Evolutionary conservation across 2,888 invertebrate species (phyloP), one percentile per base, ranked within the genome.

Genomic region (Sphinx pinastri): DNA sequence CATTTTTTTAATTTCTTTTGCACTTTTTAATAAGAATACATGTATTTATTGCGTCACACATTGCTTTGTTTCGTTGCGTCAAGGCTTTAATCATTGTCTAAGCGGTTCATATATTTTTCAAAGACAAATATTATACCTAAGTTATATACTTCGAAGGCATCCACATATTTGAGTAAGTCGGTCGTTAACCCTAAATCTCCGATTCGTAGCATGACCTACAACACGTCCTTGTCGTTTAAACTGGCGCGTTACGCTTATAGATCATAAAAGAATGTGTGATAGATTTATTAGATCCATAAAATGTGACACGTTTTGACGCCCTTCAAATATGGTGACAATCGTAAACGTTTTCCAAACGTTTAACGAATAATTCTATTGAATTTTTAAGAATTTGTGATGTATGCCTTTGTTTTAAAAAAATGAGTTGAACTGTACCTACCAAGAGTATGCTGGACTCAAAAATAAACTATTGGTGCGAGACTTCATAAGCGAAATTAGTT

Each of bases 201-300:
- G 16, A 16, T 54, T 16, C 16, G 1, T 47, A 10, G 45, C 6
- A 19, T 47, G 63, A 63, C 49, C 47, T 63, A 47, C 47, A 19
- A 49, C 13, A 63, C 63, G 63, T 19, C 19, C 49, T 49, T 19
- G 38, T 19, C 63, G 55, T 55, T 16, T 47, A 47, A 63, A 49
- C 47, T 49, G 63, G 13, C 5, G 13, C 63, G 63, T 63, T 13
- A 63, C 19, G 13, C 49, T 47, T 63, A 49, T 19, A 58, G 58
- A 49, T 63, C 47, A 51, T 38, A 47, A 51, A 55, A 69, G 45
- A 19, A 49, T 19, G 45, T 47, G 45, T 69, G 63, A 63, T 63
- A 63, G 63, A 63, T 63, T 63, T 63, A 63, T 63, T 63, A 25
- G 19, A 19, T 16, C 47, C 63, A 63, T 63, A 63, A 63, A 63